These are phyloP conservation scores for silkworm (Bombyx mori) DNA, from an alignment of 1,140 invertebrate species.

Conservation along the genomic window DNA sequence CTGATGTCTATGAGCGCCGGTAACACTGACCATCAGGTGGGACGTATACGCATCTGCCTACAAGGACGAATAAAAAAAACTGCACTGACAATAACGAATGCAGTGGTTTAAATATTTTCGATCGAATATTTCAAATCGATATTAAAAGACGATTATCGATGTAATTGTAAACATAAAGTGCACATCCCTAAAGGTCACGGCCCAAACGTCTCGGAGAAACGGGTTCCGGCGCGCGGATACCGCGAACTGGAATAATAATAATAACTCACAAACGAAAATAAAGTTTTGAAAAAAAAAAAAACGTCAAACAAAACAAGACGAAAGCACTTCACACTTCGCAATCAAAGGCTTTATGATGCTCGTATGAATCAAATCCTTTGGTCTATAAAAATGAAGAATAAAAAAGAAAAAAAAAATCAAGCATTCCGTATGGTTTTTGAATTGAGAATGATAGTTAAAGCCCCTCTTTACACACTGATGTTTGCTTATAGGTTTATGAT, in stretches of 20 bases:
- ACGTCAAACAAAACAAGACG: slow-evolving; percentile 37
- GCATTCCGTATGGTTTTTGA: slow-evolving; percentile 15
- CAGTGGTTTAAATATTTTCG: too few relatives aligned
- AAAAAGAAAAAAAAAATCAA: too few relatives aligned
- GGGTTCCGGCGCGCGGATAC: slow-evolving; percentile 40
- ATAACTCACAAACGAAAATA: slow-evolving; percentile 26
- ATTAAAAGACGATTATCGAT: slow-evolving; percentile 16
- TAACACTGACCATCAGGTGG: too few relatives aligned
- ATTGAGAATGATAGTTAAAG: slow-evolving; percentile 24
- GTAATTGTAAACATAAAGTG: slow-evolving; percentile 17
- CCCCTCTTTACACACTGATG: background rate
- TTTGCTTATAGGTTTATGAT: too few relatives aligned
- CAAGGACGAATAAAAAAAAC: too few relatives aligned
- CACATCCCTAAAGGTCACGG: slow-evolving; percentile 52
- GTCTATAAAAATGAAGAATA: too few relatives aligned
- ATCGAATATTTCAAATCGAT: background rate
- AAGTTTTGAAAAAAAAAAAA: slow-evolving; percentile 20
- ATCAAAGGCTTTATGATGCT: slow-evolving; percentile 19
- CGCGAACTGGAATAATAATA: slow-evolving; percentile 50
- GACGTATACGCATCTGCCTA: too few relatives aligned
- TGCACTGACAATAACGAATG: too few relatives aligned
- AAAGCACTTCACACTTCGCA: slow-evolving; percentile 36
- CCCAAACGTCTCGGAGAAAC: slow-evolving; percentile 45
- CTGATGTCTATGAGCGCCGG: too few relatives aligned
- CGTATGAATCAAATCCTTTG: slow-evolving; percentile 14